Base-by-base conservation (phyloP, 2,797 vertebrate species). In the Ctenopoma multispine region DNA sequence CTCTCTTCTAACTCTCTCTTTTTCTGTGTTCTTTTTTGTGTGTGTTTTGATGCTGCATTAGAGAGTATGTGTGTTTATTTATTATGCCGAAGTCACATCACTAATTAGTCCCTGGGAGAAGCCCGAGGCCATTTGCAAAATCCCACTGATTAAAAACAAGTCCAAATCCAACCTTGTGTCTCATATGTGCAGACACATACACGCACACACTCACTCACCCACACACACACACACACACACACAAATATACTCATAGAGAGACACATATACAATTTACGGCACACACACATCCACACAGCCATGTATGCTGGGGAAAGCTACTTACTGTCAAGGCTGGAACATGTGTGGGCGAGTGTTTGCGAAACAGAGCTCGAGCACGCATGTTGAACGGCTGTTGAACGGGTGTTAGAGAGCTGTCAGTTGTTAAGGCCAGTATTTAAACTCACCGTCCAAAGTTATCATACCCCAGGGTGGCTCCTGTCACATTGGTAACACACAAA, bases 61-160 rank as follows among this genome's bases (percentile, higher is more conserved):
- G 67, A 73, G 69, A 61, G 72, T 24, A 61, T 40, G 66, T 70
- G 77, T 87, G 86, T 90, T 92, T 92, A 92, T 93, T 92, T 92
- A 92, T 93, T 91, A 89, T 87, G 82, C 85, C 54, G 70, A 86
- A 93, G 92, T 91, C 93, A 91, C 92, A 93, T 92, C 89, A 79
- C 92, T 94, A 94, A 94, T 94, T 93, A 93, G 92, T 92, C 93
- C 92, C 92, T 86, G 86, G 89, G 94, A 94, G 92, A 92, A 93
- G 90, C 93, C 88, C 43, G 80, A 89, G 92, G 90, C 87, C 90
- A 91, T 91, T 93, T 92, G 88, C 90, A 88, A 92, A 93, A 92
- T 92, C 92, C 90, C 86, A 89, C 92, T 92, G 92, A 93, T 93
- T 93, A 93, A 92, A 93, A 93, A 93, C 90, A 93, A 92, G 90